Evolutionary conservation across 1,140 invertebrate genomes (phyloP).

Genomic region (Wiebesia pumilae): DNA sequence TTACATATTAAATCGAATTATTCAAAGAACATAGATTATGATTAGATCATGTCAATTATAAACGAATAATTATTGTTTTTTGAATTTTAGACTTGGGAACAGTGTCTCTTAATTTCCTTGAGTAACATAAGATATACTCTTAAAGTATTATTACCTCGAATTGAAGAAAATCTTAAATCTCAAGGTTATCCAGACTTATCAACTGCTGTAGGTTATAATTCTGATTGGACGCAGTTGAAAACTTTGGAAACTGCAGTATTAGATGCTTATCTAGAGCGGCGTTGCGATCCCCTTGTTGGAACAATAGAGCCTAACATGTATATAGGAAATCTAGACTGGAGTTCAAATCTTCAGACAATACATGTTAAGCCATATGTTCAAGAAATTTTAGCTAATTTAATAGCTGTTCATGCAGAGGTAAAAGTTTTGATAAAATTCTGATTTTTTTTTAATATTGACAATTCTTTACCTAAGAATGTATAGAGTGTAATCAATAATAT

Average conservation of each 20-base stretch:
- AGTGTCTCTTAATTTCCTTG: conserved; percentile 88
- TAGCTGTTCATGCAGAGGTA: conserved; percentile 94
- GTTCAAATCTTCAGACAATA: conserved; percentile 82
- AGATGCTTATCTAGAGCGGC: conserved; percentile 92
- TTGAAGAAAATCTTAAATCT: conserved; percentile 75
- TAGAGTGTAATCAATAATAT: not conserved
- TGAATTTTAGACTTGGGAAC: conserved; percentile 81
- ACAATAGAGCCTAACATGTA: conserved; percentile 97
- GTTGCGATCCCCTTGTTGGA: conserved; percentile 93
- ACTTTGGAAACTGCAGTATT: conserved; percentile 82
- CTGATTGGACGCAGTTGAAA: conserved; percentile 76
- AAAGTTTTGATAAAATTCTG: conserved; percentile 42
- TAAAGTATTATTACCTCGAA: conserved; percentile 82
- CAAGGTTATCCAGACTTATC: conserved; percentile 70
- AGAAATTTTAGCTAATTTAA: conserved; percentile 93
- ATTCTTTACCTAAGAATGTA: not conserved
- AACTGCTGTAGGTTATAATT: conserved; percentile 66
- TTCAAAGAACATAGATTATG: not conserved
- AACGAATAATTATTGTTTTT: not conserved
- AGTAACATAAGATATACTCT: conserved; percentile 93
- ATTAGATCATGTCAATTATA: not conserved
- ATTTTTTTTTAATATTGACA: conserved; percentile 3
- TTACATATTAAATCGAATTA: no score
- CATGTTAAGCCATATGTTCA: conserved; percentile 93
- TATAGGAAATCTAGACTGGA: conserved; percentile 90